phyloP scores from a whole-genome alignment of 1,140 invertebrate species.

The Aphis craccivora region DNA sequence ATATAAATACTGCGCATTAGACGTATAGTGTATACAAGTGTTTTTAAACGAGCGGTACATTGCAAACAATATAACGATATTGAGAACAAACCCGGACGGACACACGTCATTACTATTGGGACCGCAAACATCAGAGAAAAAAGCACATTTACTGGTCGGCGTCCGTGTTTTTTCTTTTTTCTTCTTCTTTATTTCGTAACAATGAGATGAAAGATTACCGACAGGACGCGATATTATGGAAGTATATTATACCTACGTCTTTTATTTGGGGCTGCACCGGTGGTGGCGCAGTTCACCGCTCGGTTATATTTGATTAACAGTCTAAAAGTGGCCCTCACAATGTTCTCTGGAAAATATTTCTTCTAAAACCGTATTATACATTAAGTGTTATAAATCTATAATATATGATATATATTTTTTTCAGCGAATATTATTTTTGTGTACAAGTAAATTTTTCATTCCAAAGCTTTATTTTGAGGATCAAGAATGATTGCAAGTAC shows the following conservation, averaged over 20 bases:
- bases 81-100: constrained; percentile 27
- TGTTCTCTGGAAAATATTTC: constrained; percentile 11
- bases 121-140: constrained; percentile 52
- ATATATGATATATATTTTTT: background rate
- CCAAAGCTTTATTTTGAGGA: background rate
- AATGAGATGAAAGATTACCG: constrained; percentile 57
- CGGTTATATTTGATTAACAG: constrained; percentile 11
- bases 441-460: background rate
- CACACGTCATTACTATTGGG: constrained; percentile 44
- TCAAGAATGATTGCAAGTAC: background rate
- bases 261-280: constrained; percentile 11
- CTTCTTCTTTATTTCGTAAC: constrained; percentile 48
- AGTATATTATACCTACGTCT: constrained; percentile 18
- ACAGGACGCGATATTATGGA: constrained; percentile 28
- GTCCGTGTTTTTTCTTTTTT: constrained; percentile 35
- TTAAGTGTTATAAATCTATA: background rate
- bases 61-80: constrained; percentile 49
- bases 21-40: background rate
- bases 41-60: constrained; percentile 31
- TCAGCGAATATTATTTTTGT: background rate
- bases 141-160: constrained; percentile 46
- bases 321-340: background rate
- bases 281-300: too few relatives aligned
- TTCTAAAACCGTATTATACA: background rate
- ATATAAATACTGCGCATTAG: background rate